These are phyloP conservation scores for Protobothrops flavoviridis DNA, from an alignment of 2,113 vertebrate genomes.

Conservation along the genomic window DNA sequence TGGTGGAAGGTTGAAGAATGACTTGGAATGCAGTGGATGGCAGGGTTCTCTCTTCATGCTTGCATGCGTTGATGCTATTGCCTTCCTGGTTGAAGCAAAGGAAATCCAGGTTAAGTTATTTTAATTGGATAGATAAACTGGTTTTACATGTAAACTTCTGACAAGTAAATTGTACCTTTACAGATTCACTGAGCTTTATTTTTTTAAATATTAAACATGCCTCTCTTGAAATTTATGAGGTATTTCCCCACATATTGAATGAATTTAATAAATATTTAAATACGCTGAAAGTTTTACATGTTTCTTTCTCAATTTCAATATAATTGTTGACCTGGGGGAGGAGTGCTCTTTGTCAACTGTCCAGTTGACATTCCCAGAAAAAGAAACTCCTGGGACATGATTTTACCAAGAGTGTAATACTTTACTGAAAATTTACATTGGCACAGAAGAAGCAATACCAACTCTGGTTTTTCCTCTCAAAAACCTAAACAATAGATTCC, in stretches of 20 bases:
- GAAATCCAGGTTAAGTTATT: background rate
- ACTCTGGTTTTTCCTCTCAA: too few relatives aligned
- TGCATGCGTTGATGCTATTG: too few relatives aligned
- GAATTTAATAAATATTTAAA: slow-evolving; percentile 16
- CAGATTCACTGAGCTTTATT: background rate
- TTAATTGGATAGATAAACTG: background rate
- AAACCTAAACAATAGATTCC: too few relatives aligned
- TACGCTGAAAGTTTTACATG: background rate
- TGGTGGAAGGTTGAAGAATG: background rate
- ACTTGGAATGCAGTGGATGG: background rate
- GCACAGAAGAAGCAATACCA: too few relatives aligned
- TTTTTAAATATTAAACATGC: background rate
- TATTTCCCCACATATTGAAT: background rate
- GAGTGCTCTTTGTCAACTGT: background rate
- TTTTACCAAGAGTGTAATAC: too few relatives aligned
- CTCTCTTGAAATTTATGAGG: background rate
- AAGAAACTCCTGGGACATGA: too few relatives aligned
- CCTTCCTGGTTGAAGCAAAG: background rate
- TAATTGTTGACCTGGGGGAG: background rate
- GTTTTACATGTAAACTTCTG: background rate
- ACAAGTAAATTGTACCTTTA: background rate
- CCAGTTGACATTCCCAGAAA: background rate
- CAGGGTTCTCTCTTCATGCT: background rate
- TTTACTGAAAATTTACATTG: too few relatives aligned
- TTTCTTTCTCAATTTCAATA: background rate